A percentile compares a stretch with the other conserved stretches of the same genome.
Conservation (phyloP, 2,797 vertebrate genomes). For the Cynopterus sphinx region DNA sequence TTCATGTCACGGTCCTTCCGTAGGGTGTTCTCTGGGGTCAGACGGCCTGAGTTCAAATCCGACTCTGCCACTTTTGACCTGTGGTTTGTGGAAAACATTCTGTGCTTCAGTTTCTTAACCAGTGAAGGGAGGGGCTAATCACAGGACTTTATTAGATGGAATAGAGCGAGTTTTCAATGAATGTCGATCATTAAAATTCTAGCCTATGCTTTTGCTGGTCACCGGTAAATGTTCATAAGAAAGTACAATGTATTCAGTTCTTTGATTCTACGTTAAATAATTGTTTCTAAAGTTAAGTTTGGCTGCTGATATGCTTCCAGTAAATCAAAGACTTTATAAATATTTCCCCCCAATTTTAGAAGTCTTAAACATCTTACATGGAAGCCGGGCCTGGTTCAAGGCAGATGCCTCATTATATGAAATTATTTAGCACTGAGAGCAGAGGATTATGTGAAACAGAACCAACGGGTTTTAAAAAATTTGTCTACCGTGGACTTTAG, state of each 20-base stretch:
- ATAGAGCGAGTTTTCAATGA: not conserved
- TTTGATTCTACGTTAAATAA: not conserved
- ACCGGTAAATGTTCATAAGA: not conserved
- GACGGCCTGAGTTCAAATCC: not conserved
- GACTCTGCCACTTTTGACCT: not conserved
- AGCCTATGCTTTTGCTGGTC: not conserved
- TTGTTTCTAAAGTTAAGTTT: conserved; percentile 6
- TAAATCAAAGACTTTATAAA: not conserved
- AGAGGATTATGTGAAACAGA: not conserved
- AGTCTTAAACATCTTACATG: not conserved
- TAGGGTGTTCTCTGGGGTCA: not conserved
- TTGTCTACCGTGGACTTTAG: conserved; percentile 35
- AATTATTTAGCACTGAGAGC: not conserved
- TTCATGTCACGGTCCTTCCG: not conserved
- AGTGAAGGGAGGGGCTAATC: not conserved
- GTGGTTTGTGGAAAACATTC: not conserved
- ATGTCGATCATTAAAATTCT: not conserved
- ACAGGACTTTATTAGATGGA: not conserved
- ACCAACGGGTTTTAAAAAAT: not conserved
- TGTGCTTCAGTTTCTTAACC: not conserved
- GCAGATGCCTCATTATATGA: not conserved
- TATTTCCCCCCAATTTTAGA: not conserved
- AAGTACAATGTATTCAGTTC: not conserved
- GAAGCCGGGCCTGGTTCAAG: conserved; percentile 15
- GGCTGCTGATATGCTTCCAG: not conserved